Evolutionary conservation across 2,797 vertebrate species (phyloP), one percentile per base, ranked within the genome.

Genomic region (Neoniphon sammara): DNA sequence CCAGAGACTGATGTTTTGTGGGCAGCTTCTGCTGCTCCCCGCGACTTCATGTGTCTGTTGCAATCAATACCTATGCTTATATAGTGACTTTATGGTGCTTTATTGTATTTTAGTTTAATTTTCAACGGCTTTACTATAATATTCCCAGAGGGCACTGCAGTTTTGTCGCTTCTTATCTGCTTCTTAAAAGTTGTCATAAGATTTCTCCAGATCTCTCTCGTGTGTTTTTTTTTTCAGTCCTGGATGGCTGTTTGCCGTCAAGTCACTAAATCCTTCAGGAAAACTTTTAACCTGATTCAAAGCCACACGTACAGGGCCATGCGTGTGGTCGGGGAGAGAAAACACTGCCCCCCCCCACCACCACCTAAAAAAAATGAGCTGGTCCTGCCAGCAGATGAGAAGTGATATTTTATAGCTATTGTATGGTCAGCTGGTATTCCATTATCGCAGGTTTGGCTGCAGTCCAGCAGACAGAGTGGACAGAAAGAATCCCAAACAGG

Each of bases 361-460:
- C 31, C 31, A 34, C 31, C 5, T 34, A 34, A 34, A 34, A 34
- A 34, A 54, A 70, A 50, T 21, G 0, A 78, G 23, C 73, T 54
- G 53, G 1, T 52, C 20, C 49, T 52, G 4, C 58, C 72, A 58
- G 59, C 52, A 66, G 7, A 72, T 46, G 49, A 69, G 36, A 54
- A 66, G 20, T 2, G 67, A 21, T 0, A 7, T 34, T 61, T 44
- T 61, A 9, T 3, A 21, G 44, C n/a, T 67, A 55, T 72, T 76
- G 15, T 65, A 6, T 44, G n/a, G 57, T 80, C 80, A 79, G 80
- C 66, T 78, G 72, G 14, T 59, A 65, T 49, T 75, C 15, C 75
- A 4, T 82, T 80, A 79, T 78, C 81, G 69, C 66, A 78, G 36
- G 25, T 49, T 47, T 87, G 85, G 74, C 76, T 78, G 67, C 57